Evolutionary conservation across 2,113 vertebrate species (phyloP), one percentile per base, ranked within the genome.

Genomic region (Chaetodon trifascialis): DNA sequence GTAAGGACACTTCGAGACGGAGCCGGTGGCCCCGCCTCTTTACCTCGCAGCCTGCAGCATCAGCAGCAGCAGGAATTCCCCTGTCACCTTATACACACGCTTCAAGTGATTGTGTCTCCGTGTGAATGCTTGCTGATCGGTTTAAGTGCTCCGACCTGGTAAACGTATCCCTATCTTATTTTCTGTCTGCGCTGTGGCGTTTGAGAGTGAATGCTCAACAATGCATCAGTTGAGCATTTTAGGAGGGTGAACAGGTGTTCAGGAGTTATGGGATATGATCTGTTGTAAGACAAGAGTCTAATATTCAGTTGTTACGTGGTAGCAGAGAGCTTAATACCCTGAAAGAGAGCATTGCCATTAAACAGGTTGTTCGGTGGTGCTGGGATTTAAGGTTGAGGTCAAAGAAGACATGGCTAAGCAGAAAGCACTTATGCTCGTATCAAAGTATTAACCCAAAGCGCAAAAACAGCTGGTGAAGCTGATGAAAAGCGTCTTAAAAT

Each of bases 61-160:
- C 79, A 67, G 40, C 86, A 90, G 91, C 79, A 65, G 40, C 88
- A 90, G 91, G 91, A 94, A 92, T 91, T 92, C 83, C 92, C 93
- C 92, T 47, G 93, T 91, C 83, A 94, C 86, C 80, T 84, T 89
- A 93, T 89, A 78, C 90, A 68, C 63, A 42, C 17, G 85, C 84
- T 87, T 21, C 65, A 49, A 88, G 88, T 84, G 78, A 82, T 87
- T 68, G 68, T n/a, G 80, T 65, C 71, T 82, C 30, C 0, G 69
- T 8, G 47, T 93, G 87, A 88, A 79, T n/a, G 34, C 49, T 54
- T 0, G 19, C 42, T 55, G 71, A 90, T 79, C 10, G 14, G 38
- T 79, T 72, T 17, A 80, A 84, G 64, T 80, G 83, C 44, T 74
- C 46, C 15, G n/a, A 51, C 40, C 66, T 23, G 67, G 80, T 70